Evolutionary conservation across 92 coral and sea anemone species (phyloP), one percentile per base, ranked within the genome.

Genomic region (Zoanthus sansibaricus): DNA sequence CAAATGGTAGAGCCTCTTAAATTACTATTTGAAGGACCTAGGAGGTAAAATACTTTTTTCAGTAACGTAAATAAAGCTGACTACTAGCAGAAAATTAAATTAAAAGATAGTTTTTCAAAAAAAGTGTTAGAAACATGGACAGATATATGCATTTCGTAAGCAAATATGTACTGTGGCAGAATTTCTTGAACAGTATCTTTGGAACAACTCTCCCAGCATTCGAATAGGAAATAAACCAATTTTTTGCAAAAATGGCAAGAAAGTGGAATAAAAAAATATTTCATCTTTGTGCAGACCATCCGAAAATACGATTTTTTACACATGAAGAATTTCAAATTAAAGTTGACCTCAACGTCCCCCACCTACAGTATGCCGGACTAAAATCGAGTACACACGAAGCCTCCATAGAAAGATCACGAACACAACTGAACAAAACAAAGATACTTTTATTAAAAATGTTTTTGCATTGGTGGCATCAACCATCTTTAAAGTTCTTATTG

Each of bases 261-360:
- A 74, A 74, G 47, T 47, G 61, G 78, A 45, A 74, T 45, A 74
- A 74, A 74, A 74, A 74, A 74, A 74, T 74, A 45, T 74, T 37
- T 74, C 78, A 74, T 74, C 78, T 74, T 45, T 74, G 59, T 47
- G 62, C n/a, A 6, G 3, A 74, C 78, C 47, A 2, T 74, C 78
- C 78, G 0, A 74, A 74, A 74, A 15, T 47, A 45, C 78, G 75
- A 70, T 70, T 54, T 54, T 12, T 54, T 54, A 54, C 59, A 54
- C 59, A 54, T 54, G 59, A 54, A 54, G 59, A 54, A 15, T 54
- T 54, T 1, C 9, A 54, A 54, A 54, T 54, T 54, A 5, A 54
- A 15, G 7, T 54, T 54, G 59, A 52, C 58, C 58, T 52, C 15
- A 52, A 52, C 59, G 59, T 54, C 59, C 59, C 9, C 59, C 15